phyloP scores from a whole-genome alignment of 2,113 vertebrate species.

The Callospermophilus lateralis region DNA sequence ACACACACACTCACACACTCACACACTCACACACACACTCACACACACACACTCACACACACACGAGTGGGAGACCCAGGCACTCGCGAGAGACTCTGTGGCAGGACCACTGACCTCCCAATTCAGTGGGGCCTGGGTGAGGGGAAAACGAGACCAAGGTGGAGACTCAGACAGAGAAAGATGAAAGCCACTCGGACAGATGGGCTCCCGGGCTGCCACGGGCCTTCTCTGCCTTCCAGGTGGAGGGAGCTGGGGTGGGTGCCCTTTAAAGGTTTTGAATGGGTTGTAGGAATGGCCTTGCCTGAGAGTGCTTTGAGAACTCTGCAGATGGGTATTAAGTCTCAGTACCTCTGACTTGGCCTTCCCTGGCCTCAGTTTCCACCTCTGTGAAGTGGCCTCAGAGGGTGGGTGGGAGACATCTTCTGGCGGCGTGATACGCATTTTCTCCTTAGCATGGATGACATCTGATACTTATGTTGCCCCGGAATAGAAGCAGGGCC shows the following conservation, averaged over 20 bases:
- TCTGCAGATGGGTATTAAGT: fast-evolving
- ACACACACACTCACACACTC: no score
- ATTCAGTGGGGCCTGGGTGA: no score
- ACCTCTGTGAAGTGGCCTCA: not conserved
- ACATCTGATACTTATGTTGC: not conserved
- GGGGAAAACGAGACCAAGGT: no score
- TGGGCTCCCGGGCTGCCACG: no score
- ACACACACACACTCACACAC: not conserved
- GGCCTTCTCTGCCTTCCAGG: not conserved
- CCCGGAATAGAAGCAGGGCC: not conserved
- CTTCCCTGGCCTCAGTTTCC: not conserved
- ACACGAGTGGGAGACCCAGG: not conserved
- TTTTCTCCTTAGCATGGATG: not conserved
- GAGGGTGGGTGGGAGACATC: not conserved
- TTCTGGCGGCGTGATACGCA: not conserved
- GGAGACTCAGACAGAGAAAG: not conserved
- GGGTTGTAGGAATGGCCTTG: not conserved
- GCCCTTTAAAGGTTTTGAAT: not conserved
- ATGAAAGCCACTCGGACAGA: not conserved
- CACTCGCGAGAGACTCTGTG: not conserved
- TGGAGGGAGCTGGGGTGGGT: not conserved
- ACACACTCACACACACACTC: not conserved
- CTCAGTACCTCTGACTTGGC: not conserved
- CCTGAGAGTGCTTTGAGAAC: not conserved
- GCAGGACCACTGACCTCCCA: no score